Conservation (phyloP, 2,888 invertebrate species). For the Branchipolynoe longqiensis region DNA sequence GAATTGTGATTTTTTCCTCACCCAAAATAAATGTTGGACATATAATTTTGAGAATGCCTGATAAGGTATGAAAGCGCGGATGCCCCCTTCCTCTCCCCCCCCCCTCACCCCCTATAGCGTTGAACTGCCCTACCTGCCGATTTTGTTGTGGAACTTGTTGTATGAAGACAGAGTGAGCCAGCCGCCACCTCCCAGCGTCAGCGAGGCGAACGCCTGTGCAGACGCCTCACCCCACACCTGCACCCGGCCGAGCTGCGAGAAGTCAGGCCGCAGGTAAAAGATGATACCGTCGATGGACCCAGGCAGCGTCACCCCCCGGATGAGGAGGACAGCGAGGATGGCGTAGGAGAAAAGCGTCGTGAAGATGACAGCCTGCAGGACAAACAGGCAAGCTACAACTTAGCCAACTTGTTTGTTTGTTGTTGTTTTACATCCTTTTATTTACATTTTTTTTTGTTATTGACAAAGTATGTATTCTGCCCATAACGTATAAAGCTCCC, state of each 20-base stretch:
- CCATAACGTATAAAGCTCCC: no score
- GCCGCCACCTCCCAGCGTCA: constrained; percentile 80
- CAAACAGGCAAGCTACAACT: neutral
- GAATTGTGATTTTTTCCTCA: no score
- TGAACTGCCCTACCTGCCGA: constrained; percentile 69
- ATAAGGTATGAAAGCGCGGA: no score
- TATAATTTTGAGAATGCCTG: no score
- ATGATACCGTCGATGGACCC: constrained; percentile 75
- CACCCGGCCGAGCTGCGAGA: constrained; percentile 70
- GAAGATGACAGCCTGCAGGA: constrained; percentile 78
- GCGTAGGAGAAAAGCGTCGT: constrained; percentile 79
- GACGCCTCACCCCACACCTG: constrained; percentile 82
- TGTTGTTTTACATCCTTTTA: neutral
- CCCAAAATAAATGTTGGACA: no score
- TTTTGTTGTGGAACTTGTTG: constrained; percentile 76
- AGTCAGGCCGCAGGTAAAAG: constrained; percentile 78
- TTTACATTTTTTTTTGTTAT: no score
- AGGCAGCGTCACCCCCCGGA: constrained; percentile 75
- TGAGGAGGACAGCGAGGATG: constrained; percentile 74
- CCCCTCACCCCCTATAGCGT: no score
- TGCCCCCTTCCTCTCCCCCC: no score
- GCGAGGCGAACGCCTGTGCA: constrained; percentile 81
- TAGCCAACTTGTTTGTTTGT: neutral
- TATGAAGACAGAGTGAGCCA: constrained; percentile 78
- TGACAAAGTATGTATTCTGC: no score